A percentile compares a stretch with the other conserved stretches of the same genome.
Conservation (phyloP, 2,113 vertebrate species). For the Tinamus guttatus region DNA sequence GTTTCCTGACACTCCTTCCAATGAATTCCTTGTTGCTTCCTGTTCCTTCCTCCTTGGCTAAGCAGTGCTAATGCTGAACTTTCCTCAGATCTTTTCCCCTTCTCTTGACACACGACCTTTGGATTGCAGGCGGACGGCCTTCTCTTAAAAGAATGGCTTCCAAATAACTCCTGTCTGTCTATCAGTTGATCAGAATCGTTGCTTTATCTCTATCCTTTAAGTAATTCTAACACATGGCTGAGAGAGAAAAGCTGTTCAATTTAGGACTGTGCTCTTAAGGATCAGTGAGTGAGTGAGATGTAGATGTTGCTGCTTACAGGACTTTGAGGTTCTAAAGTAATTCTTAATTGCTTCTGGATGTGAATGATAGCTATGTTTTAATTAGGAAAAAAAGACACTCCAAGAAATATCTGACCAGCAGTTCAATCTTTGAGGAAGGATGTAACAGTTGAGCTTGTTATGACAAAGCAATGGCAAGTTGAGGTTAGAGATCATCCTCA, state of each 20-base stretch:
- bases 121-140: not conserved
- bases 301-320: not conserved
- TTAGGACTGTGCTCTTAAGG: not conserved
- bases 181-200: not conserved
- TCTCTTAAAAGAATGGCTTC: slow-evolving; percentile 32
- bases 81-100: slow-evolving; percentile 5
- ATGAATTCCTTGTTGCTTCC: not conserved
- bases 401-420: not conserved
- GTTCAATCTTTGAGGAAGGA: not conserved
- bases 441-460: not conserved
- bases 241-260: not conserved
- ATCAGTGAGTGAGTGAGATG: not conserved
- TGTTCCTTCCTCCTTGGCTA: slow-evolving; percentile 18
- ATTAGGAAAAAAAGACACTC: not conserved
- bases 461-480: not conserved
- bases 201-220: not conserved
- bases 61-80: not conserved
- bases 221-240: not conserved
- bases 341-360: not conserved
- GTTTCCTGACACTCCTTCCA: slow-evolving; percentile 12
- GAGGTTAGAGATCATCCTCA: not conserved
- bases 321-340: not conserved
- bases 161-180: not conserved
- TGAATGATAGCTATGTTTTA: not conserved
- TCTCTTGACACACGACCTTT: not conserved